Percentiles rank a stretch among this genome's conserved stretches.
Conservation (phyloP, 92 coral and sea anemone species). For the Umimayanthus kanabou region DNA sequence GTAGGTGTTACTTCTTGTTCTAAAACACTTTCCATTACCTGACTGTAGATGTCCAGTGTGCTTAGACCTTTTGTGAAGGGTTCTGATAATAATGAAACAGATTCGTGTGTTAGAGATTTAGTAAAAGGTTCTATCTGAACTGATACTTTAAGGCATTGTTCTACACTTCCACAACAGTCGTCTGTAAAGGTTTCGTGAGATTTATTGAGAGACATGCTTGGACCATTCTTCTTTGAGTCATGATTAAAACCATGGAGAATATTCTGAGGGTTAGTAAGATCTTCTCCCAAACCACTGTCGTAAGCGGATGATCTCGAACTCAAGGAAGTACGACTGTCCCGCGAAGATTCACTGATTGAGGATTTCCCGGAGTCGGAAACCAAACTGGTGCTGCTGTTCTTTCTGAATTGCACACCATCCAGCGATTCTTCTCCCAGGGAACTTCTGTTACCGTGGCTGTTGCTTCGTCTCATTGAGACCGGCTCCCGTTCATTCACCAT, state of each 20-base stretch:
- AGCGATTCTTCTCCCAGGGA: not conserved
- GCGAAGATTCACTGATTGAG: slow-evolving; percentile 16
- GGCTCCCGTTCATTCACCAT: not conserved
- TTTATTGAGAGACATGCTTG: not conserved
- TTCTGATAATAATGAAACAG: not conserved
- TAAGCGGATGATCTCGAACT: slow-evolving; percentile 28
- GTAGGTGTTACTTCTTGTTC: slow-evolving; percentile 18
- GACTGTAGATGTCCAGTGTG: slow-evolving; percentile 19
- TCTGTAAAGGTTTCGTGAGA: not conserved
- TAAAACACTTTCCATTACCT: slow-evolving; percentile 34
- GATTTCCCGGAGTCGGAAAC: slow-evolving; percentile 20
- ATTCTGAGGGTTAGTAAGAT: not conserved
- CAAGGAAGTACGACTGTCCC: not conserved
- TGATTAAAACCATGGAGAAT: not conserved
- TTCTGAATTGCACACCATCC: not conserved
- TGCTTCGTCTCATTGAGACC: not conserved
- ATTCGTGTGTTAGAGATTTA: not conserved
- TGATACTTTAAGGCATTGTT: not conserved
- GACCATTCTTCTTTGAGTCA: not conserved
- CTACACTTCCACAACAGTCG: not conserved
- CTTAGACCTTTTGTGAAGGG: not conserved
- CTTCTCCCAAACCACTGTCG: slow-evolving; percentile 38
- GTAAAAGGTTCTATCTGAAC: not conserved
- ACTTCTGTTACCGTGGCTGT: not conserved
- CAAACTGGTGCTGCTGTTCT: not conserved